Evolutionary conservation across 2,888 invertebrate species (phyloP).

Genomic region (Mayetiola destructor): DNA sequence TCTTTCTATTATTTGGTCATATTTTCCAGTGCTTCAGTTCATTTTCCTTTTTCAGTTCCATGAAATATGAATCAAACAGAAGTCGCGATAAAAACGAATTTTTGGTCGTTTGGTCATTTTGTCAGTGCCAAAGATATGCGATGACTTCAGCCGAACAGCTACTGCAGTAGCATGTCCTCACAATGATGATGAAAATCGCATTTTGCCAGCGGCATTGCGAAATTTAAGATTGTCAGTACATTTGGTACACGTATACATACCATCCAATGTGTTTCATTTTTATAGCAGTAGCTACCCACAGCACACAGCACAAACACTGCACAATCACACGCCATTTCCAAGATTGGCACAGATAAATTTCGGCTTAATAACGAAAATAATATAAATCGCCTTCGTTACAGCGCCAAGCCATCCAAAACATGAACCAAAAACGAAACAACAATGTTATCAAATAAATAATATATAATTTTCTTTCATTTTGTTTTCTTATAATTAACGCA

Average conservation of each 20-base stretch:
- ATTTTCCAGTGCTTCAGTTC: too few relatives aligned
- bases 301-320: too few relatives aligned
- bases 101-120: too few relatives aligned
- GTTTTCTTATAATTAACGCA: too few relatives aligned
- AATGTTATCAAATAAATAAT: too few relatives aligned
- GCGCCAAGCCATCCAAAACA: background rate
- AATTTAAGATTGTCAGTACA: background rate
- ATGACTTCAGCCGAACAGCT: background rate
- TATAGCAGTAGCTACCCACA: too few relatives aligned
- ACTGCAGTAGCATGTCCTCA: background rate
- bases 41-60: slow-evolving; percentile 3
- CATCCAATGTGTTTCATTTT: too few relatives aligned
- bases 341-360: slow-evolving; percentile 13
- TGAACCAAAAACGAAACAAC: too few relatives aligned
- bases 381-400: slow-evolving; percentile 7
- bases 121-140: background rate
- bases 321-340: background rate
- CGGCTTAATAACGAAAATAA: slow-evolving; percentile 3
- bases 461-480: too few relatives aligned
- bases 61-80: slow-evolving; percentile 3
- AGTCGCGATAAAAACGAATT: slow-evolving; percentile 9
- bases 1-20: too few relatives aligned
- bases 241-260: background rate
- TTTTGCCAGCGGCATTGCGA: slow-evolving; percentile 1
- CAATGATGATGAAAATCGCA: background rate